Percentiles rank a stretch among this genome's conserved stretches.
phyloP scores from a whole-genome alignment of 2,888 invertebrate species.

The Zele albiditarsus region DNA sequence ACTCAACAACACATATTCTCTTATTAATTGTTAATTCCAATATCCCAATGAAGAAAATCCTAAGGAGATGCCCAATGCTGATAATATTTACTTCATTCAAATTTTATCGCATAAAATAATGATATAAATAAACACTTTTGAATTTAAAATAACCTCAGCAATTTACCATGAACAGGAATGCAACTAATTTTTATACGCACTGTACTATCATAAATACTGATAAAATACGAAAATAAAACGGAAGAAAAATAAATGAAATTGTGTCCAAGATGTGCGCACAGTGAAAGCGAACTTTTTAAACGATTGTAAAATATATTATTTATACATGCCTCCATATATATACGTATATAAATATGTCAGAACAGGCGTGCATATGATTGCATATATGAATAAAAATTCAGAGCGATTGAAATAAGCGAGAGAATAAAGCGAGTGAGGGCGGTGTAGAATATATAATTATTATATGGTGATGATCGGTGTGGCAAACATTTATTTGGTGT shows the following conservation, averaged over 20 bases:
- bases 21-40: too few relatives aligned
- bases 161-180: too few relatives aligned
- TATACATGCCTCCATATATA: not conserved
- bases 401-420: slow-evolving; percentile 28
- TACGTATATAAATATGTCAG: slow-evolving; percentile 4
- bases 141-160: too few relatives aligned
- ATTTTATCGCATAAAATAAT: too few relatives aligned
- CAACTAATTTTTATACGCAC: too few relatives aligned
- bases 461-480: slow-evolving; percentile 52
- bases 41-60: too few relatives aligned
- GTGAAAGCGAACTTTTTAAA: not conserved
- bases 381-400: slow-evolving; percentile 39
- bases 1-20: too few relatives aligned
- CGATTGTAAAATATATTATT: not conserved
- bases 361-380: slow-evolving; percentile 42
- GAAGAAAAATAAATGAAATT: slow-evolving; percentile 30
- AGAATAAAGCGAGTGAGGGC: not conserved
- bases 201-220: slow-evolving; percentile 8
- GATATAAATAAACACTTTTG: too few relatives aligned
- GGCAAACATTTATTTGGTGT: slow-evolving; percentile 62
- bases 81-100: too few relatives aligned
- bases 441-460: not conserved
- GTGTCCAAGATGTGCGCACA: not conserved
- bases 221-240: slow-evolving; percentile 21
- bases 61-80: too few relatives aligned